These are phyloP conservation scores for Prietella phreatophila DNA, from an alignment of 2,113 vertebrate genomes.

Conservation along the genomic window DNA sequence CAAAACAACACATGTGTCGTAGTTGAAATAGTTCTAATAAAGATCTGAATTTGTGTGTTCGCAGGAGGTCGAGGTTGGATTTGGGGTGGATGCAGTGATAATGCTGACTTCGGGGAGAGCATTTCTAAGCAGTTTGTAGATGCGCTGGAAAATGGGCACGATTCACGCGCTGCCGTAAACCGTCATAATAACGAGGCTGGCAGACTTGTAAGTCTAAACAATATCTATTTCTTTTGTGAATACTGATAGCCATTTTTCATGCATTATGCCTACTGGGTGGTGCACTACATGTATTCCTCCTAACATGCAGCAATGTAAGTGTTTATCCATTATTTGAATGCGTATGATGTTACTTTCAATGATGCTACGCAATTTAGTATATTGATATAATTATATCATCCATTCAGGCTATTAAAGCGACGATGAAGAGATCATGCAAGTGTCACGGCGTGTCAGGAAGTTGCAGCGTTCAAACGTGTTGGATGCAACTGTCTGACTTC, in stretches of 20 bases:
- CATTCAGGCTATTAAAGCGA: slow-evolving; percentile 81
- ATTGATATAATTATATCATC: background rate
- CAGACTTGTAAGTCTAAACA: slow-evolving; percentile 79
- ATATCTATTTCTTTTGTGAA: background rate
- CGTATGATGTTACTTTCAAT: background rate
- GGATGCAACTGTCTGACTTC: slow-evolving; percentile 91
- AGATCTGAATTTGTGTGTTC: background rate
- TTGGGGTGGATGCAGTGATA: slow-evolving; percentile 98
- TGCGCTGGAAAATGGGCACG: slow-evolving; percentile 87
- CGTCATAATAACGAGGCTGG: slow-evolving; percentile 95
- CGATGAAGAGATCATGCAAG: slow-evolving; percentile 89
- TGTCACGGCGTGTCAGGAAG: slow-evolving; percentile 96
- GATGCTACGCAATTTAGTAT: background rate
- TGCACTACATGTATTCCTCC: background rate
- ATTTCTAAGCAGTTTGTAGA: slow-evolving; percentile 95
- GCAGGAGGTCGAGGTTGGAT: slow-evolving; percentile 93
- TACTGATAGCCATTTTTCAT: background rate
- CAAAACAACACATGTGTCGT: background rate
- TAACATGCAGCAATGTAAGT: background rate
- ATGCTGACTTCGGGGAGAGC: slow-evolving; percentile 89
- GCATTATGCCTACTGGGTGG: background rate
- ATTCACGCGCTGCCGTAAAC: slow-evolving; percentile 89
- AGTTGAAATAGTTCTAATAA: background rate
- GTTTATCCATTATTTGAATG: background rate
- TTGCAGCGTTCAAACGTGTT: slow-evolving; percentile 95